Conservation (phyloP, 2,797 vertebrate species). For the Poecilia velifera region DNA sequence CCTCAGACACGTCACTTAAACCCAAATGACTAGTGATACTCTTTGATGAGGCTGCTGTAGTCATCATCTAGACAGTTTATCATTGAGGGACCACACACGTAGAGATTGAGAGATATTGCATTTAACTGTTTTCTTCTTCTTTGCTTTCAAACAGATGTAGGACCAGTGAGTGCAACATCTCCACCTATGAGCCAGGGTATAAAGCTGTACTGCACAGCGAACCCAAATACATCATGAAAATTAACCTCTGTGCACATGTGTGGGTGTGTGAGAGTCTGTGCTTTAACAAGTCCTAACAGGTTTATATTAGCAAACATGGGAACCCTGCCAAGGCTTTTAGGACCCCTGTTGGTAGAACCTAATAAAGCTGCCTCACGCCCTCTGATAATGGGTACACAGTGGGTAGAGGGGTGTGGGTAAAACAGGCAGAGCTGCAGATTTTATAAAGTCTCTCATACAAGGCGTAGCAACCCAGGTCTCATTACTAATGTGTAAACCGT, state of each 20-base stretch:
- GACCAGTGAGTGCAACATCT: background rate
- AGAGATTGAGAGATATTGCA: background rate
- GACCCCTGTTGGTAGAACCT: conserved; percentile 31
- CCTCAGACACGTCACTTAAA: background rate
- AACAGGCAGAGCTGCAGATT: conserved; percentile 16
- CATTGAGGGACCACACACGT: background rate
- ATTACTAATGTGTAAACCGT: conserved; percentile 31
- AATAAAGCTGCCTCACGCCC: conserved; percentile 54
- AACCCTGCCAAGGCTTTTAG: conserved; percentile 11
- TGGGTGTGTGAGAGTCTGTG: background rate
- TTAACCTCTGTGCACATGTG: background rate
- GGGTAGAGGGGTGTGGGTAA: conserved; percentile 24
- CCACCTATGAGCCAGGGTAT: background rate
- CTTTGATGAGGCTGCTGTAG: background rate
- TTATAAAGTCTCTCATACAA: conserved; percentile 25
- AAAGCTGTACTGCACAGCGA: background rate
- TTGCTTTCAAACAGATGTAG: background rate
- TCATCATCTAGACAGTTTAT: background rate
- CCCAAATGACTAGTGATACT: background rate
- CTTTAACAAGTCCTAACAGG: background rate
- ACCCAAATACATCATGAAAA: background rate
- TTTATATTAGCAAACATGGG: background rate
- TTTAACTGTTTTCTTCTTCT: background rate
- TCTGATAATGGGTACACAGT: conserved; percentile 53
- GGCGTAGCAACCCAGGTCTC: conserved; percentile 12